Conservation (phyloP, 2,888 invertebrate species). For the Andrena chrysosceles region DNA sequence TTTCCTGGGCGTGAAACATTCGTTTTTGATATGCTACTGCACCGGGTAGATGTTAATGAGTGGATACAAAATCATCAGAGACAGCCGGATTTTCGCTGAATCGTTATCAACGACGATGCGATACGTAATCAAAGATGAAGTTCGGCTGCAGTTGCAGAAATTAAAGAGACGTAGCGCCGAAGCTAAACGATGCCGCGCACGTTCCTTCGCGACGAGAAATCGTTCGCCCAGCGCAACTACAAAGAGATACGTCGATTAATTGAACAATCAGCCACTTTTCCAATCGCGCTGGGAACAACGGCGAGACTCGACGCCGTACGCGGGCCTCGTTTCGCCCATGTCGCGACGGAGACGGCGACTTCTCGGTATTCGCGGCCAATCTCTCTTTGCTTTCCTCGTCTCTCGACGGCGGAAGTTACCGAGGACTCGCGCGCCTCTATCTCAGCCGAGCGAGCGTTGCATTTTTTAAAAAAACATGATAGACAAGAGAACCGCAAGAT, state of each 20-base stretch:
- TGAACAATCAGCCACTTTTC: conserved; percentile 66
- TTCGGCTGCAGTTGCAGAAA: not conserved
- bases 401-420: not conserved
- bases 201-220: conserved; percentile 48
- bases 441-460: not conserved
- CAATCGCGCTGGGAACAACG: conserved; percentile 51
- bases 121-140: not conserved
- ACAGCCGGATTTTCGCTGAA: not conserved
- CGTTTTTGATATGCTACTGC: not conserved
- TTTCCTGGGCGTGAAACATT: conserved; percentile 84
- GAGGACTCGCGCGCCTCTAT: not conserved
- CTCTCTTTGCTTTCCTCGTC: not conserved
- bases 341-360: no score
- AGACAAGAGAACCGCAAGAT: not conserved
- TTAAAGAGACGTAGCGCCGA: not conserved
- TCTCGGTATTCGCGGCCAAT: not conserved
- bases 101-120: not conserved
- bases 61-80: not conserved
- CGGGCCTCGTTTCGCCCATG: no score
- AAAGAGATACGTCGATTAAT: conserved; percentile 56
- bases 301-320: conserved; percentile 17
- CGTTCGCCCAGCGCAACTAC: conserved; percentile 37
- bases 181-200: conserved; percentile 7
- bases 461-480: not conserved
- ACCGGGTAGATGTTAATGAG: not conserved